phyloP scores from a whole-genome alignment of 1,140 invertebrate genomes.

The Megalonaias nervosa region DNA sequence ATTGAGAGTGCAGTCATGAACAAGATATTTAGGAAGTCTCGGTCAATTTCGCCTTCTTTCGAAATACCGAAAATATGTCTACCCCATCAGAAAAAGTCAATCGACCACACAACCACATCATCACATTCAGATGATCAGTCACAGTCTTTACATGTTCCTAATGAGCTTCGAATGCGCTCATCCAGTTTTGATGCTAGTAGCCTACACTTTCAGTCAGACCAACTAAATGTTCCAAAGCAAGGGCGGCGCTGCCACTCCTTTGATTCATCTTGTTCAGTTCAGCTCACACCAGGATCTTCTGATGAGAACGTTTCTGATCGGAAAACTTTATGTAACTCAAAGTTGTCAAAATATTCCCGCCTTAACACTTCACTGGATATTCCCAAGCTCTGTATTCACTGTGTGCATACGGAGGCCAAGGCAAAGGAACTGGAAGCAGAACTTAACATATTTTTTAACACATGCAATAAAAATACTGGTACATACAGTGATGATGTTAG shows the following conservation, averaged over 20 bases:
- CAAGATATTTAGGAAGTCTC: constrained; percentile 56
- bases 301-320: constrained; percentile 55
- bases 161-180: constrained; percentile 51
- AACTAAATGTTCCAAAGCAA: constrained; percentile 45
- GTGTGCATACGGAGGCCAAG: constrained; percentile 70
- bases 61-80: constrained; percentile 63
- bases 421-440: constrained; percentile 44
- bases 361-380: constrained; percentile 60
- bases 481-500: constrained; percentile 27
- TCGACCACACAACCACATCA: constrained; percentile 40
- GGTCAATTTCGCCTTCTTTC: constrained; percentile 54
- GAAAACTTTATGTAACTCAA: constrained; percentile 37
- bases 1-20: constrained; percentile 15
- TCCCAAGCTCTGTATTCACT: constrained; percentile 65
- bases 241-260: constrained; percentile 45
- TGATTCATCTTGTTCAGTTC: constrained; percentile 49
- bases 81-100: constrained; percentile 50
- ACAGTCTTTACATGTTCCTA: constrained; percentile 44
- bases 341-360: constrained; percentile 47
- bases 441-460: constrained; percentile 10
- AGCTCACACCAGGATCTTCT: constrained; percentile 36
- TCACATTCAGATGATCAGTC: constrained; percentile 16
- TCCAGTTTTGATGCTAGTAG: constrained; percentile 62
- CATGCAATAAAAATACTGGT: background rate
- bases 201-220: constrained; percentile 40